Evolutionary conservation across 2,888 invertebrate genomes (phyloP), one percentile per base, ranked within the genome.

Genomic region (Petrolisthes manimaculis): DNA sequence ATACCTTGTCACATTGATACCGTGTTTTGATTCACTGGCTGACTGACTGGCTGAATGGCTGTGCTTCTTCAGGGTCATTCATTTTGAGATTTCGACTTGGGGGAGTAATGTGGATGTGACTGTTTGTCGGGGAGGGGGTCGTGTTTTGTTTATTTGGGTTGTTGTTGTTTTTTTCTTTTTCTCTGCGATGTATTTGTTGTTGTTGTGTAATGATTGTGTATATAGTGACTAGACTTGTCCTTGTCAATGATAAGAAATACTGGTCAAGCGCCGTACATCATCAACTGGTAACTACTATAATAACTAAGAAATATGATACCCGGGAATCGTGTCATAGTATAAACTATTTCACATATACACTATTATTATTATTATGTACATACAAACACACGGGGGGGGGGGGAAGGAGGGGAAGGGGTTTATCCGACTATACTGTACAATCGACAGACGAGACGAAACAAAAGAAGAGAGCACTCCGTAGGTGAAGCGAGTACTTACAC

Each of bases 271-370:
- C 80, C 55, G 37, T 79, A 82, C 83, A 79, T 61, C 87, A 21
- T 55, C 55, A 77, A 87, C 87, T 87, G 87, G 83, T 87, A 87
- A 87, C 87, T 87, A 86, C 67, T 79, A 78, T 85, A 86, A 54
- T 21, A 69, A 79, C 79, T 55, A 79, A 54, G 54, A 79, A 79
- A 79, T 55, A 53, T 37, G 37, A 86, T 87, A 87, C 87, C 87
- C 87, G 87, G 83, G 53, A 84, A 83, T 71, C 53, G 61, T 53
- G 56, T 82, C 21, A 24, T 85, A 71, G 6, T n/a, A 14, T 71
- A n/a, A 12, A 71, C 12, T 37, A 37, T 37, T 37, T 37, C 37
- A 37, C 37, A 37, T 37, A 37, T 37, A 37, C 37, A 37, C 37
- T 37, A 37, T 37, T 37, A 37, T 37, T 37, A 37, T 37, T 37